Evolutionary conservation across 2,797 vertebrate genomes (phyloP), one percentile per base, ranked within the genome.

Genomic region (Crypturellus tataupa): DNA sequence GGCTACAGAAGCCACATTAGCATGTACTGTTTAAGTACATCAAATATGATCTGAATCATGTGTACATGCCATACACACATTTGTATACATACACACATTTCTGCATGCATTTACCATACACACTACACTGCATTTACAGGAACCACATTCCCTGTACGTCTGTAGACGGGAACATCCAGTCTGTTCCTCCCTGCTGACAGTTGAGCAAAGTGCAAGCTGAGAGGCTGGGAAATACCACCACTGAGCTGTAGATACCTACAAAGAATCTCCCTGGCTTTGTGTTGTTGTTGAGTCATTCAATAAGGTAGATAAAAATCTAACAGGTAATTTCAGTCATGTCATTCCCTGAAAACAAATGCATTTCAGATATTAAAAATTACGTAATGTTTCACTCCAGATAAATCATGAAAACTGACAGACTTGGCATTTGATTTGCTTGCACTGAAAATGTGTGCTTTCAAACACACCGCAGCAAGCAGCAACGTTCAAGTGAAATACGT

Each of bases 31-130:
- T 60, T 49, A 65, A 65, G 37, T 9, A 53, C 15, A 18, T 12
- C 18, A 55, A 37, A 42, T 6, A 24, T 7, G 20, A 67, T 12
- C 67, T 31, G 33, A 42, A 75, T 42, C 8, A 55, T 0, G 16
- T 2, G 15, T 20, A n/a, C 0, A 1, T 21, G 62, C 59, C 44
- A 49, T 11, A 7, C 47, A 40, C 16, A 39, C 37, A 39, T 39
- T 39, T 39, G 9, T 39, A 39, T 39, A 8, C 37, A 39, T 39
- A 39, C 37, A 39, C 37, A 10, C 37, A 39, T 39, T 39, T 39
- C 9, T 39, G 37, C 37, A 10, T 40, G 35, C 12, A 33, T 20
- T n/a, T 39, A 31, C 40, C 7, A 37, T 5, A 55, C 6, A 3
- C 2, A 7, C 6, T 9, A 70, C 62, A 53, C 60, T n/a, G 29